Percentiles rank a stretch among this genome's conserved stretches.
phyloP scores from a whole-genome alignment of 2,113 vertebrate genomes.

The Megalops atlanticus region DNA sequence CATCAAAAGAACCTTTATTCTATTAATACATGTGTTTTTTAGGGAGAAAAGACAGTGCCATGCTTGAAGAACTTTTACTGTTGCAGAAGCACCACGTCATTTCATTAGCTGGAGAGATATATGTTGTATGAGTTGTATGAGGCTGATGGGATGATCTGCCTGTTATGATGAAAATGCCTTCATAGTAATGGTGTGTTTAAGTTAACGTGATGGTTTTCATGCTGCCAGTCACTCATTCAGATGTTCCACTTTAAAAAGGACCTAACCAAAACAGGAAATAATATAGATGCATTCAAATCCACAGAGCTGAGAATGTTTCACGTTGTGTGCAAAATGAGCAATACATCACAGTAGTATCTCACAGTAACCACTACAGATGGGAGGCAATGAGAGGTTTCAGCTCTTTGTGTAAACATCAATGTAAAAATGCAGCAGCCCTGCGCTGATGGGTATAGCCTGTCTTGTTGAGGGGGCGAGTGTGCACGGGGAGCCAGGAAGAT shows the following conservation, averaged over 20 bases:
- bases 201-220: not conserved
- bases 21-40: too few relatives aligned
- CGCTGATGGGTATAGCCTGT: not conserved
- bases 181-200: too few relatives aligned
- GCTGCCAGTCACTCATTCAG: not conserved
- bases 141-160: too few relatives aligned
- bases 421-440: not conserved
- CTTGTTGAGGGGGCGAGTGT: not conserved
- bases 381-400: not conserved
- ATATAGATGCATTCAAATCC: not conserved
- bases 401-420: slow-evolving; percentile 16
- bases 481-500: slow-evolving; percentile 19
- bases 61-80: too few relatives aligned
- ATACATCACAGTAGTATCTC: not conserved
- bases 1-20: too few relatives aligned
- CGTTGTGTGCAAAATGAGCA: not conserved
- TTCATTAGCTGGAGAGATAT: too few relatives aligned
- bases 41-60: too few relatives aligned
- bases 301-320: too few relatives aligned
- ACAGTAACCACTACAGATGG: not conserved
- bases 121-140: too few relatives aligned
- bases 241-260: not conserved
- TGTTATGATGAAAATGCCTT: too few relatives aligned
- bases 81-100: too few relatives aligned
- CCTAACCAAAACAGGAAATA: not conserved